phyloP scores from a whole-genome alignment of 2,888 invertebrate genomes.

The Macrosiphum euphorbiae region DNA sequence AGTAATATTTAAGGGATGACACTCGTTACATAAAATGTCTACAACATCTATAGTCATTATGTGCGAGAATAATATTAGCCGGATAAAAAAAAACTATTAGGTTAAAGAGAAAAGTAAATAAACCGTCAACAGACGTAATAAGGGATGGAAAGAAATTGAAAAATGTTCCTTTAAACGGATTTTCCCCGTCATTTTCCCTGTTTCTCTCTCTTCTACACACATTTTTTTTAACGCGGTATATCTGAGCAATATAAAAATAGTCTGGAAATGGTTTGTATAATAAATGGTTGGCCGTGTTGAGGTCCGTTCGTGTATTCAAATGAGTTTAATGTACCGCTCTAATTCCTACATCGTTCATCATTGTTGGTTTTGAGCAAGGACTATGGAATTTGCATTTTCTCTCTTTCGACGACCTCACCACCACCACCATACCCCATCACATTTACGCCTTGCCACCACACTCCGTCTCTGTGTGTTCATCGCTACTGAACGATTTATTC shows the following conservation, averaged over 20 bases:
- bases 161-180: constrained; percentile 63
- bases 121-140: constrained; percentile 58
- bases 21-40: neutral
- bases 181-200: constrained; percentile 43
- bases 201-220: neutral
- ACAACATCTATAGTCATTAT: neutral
- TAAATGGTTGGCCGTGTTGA: constrained; percentile 55
- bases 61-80: constrained; percentile 17
- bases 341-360: constrained; percentile 64
- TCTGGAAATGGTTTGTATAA: constrained; percentile 61
- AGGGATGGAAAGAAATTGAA: constrained; percentile 55
- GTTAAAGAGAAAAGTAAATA: constrained; percentile 61
- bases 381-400: constrained; percentile 61
- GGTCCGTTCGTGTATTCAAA: constrained; percentile 64
- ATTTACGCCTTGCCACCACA: constrained; percentile 7
- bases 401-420: constrained; percentile 26
- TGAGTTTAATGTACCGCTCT: constrained; percentile 65
- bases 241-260: constrained; percentile 58
- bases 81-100: constrained; percentile 39
- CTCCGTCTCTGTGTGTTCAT: neutral
- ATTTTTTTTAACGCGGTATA: constrained; percentile 38
- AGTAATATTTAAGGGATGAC: neutral
- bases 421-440: neutral
- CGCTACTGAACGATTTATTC: constrained; percentile 55
- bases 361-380: constrained; percentile 61